Percentiles rank a stretch among this genome's conserved stretches.
phyloP scores from a whole-genome alignment of 1,140 invertebrate genomes.

The Calycopis cecrops region DNA sequence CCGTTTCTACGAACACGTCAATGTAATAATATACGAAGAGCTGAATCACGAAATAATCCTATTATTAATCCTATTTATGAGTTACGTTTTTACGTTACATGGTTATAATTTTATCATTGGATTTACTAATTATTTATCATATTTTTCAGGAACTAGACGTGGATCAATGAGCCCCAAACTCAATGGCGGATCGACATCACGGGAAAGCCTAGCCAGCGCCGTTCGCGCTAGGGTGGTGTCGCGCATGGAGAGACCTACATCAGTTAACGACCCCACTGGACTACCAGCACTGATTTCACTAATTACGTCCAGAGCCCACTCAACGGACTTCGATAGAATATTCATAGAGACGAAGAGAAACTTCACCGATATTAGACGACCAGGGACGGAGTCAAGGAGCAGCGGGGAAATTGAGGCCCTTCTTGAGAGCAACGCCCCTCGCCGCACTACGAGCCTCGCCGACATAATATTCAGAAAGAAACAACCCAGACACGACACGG shows the following conservation, averaged over 20 bases:
- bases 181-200: slow-evolving; percentile 28
- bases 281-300: slow-evolving; percentile 35
- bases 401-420: slow-evolving; percentile 40
- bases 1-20: too few species aligned
- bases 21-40: too few species aligned
- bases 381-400: slow-evolving; percentile 33
- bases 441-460: slow-evolving; percentile 45
- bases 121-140: background rate
- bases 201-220: slow-evolving; percentile 43
- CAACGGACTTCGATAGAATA: slow-evolving; percentile 31
- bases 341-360: slow-evolving; percentile 25
- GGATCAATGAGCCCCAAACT: slow-evolving; percentile 34
- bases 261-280: slow-evolving; percentile 35
- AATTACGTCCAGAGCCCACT: slow-evolving; percentile 38
- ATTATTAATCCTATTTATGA: too few species aligned
- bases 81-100: too few species aligned
- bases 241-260: slow-evolving; percentile 41
- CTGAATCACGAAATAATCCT: too few species aligned
- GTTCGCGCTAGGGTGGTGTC: slow-evolving; percentile 41
- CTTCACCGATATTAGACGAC: slow-evolving; percentile 29
- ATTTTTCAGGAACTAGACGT: slow-evolving; percentile 42
- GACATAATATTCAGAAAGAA: slow-evolving; percentile 48
- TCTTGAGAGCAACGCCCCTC: slow-evolving; percentile 30
- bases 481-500: slow-evolving; percentile 19
- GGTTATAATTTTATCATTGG: background rate